Conservation (phyloP, 2,888 invertebrate species). For the Noctua fimbriata region DNA sequence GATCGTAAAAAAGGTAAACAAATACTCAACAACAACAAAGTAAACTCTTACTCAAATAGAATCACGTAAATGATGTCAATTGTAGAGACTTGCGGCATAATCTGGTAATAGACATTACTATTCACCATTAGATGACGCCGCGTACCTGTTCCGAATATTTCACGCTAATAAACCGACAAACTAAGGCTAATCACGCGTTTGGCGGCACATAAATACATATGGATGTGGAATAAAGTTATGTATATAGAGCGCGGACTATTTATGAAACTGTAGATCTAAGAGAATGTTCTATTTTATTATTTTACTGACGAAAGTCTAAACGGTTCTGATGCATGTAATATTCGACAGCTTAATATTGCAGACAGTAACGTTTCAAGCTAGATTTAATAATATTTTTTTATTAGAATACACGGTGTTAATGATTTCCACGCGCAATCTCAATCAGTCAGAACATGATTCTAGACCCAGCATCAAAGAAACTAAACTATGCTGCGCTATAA, state of each 20-base stretch:
- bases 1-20: background rate
- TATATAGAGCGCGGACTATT: slow-evolving; percentile 41
- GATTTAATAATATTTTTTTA: background rate
- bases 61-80: slow-evolving; percentile 57
- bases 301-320: background rate
- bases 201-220: slow-evolving; percentile 8
- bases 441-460: background rate
- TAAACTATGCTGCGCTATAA: background rate
- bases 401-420: background rate
- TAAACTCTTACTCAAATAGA: slow-evolving; percentile 1
- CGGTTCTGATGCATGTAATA: background rate
- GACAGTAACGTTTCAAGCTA: background rate
- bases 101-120: slow-evolving; percentile 55
- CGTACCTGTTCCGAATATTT: slow-evolving; percentile 47
- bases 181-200: slow-evolving; percentile 53
- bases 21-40: slow-evolving; percentile 6
- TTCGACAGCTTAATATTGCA: background rate
- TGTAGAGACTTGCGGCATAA: slow-evolving; percentile 35
- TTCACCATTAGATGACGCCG: slow-evolving; percentile 49
- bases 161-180: slow-evolving; percentile 10
- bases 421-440: background rate
- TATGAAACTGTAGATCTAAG: background rate
- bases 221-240: slow-evolving; percentile 36
- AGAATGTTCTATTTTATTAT: background rate
- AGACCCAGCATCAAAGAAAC: background rate